phyloP scores from a whole-genome alignment of 64 coral and sea anemone species.

The Actinia tenebrosa region DNA sequence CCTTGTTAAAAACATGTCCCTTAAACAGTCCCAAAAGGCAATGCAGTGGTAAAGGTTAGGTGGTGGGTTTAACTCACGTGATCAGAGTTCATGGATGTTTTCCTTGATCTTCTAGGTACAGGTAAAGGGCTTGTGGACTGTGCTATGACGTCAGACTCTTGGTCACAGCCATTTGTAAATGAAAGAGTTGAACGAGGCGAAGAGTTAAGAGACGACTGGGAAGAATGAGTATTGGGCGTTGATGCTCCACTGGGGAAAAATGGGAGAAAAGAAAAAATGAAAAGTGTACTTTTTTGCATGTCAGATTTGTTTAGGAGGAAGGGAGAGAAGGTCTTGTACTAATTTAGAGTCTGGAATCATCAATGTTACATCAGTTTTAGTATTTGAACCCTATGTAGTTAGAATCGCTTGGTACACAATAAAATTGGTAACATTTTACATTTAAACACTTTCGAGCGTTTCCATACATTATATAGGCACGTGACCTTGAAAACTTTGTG shows the following conservation, averaged over 20 bases:
- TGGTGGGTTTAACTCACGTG: slow-evolving; percentile 28
- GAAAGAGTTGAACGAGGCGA: slow-evolving; percentile 48
- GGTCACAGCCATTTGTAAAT: slow-evolving; percentile 29
- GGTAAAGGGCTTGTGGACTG: slow-evolving; percentile 73
- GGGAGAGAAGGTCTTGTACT: too few species aligned
- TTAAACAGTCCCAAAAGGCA: too few species aligned
- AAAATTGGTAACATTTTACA: too few species aligned
- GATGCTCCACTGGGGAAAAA: slow-evolving; percentile 10
- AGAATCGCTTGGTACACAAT: too few species aligned
- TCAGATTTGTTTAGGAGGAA: too few species aligned
- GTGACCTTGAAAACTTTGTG: too few species aligned
- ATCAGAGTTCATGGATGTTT: slow-evolving; percentile 53
- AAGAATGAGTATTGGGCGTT: slow-evolving; percentile 11
- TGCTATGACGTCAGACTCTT: slow-evolving; percentile 34
- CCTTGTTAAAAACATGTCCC: too few species aligned
- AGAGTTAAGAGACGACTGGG: slow-evolving; percentile 9
- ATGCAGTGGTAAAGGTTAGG: too few species aligned
- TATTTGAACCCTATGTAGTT: too few species aligned
- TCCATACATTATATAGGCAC: too few species aligned
- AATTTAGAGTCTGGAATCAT: not conserved
- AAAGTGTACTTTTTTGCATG: not conserved
- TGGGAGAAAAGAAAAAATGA: not conserved
- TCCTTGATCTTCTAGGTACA: slow-evolving; percentile 63
- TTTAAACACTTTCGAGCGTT: too few species aligned
- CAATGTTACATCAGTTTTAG: too few species aligned